A percentile compares a stretch with the other conserved stretches of the same genome.
phyloP scores from a whole-genome alignment of 2,888 invertebrate species.

The Bhutanitis thaidina region DNA sequence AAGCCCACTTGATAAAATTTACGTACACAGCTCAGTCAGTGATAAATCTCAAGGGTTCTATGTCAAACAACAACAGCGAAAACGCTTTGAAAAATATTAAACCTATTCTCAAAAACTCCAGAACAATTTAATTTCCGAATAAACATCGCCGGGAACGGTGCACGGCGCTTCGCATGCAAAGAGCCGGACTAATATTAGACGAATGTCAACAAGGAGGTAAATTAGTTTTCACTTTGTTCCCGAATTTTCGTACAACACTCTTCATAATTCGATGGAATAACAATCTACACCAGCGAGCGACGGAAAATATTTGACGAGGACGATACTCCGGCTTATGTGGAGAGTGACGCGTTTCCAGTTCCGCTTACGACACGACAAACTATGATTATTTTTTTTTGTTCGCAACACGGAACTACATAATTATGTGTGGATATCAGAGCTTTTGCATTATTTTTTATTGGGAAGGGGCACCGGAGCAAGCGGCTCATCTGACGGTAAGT shows the following conservation, averaged over 20 bases:
- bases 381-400: not conserved
- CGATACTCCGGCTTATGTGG: slow-evolving; percentile 29
- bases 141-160: slow-evolving; percentile 3
- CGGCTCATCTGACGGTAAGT: too few species aligned
- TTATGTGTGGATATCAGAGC: too few species aligned
- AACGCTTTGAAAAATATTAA: slow-evolving; percentile 5
- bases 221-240: slow-evolving; percentile 33
- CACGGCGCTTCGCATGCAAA: not conserved
- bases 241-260: slow-evolving; percentile 35
- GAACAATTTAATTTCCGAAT: slow-evolving; percentile 14
- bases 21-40: too few species aligned
- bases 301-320: slow-evolving; percentile 46
- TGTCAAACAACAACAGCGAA: not conserved
- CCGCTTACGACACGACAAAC: not conserved
- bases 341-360: slow-evolving; percentile 29
- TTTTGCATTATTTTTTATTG: too few species aligned
- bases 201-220: slow-evolving; percentile 23
- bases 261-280: slow-evolving; percentile 42
- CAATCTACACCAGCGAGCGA: slow-evolving; percentile 33
- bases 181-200: slow-evolving; percentile 17
- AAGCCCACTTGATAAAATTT: too few species aligned
- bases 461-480: too few species aligned
- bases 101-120: slow-evolving; percentile 2
- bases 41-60: too few species aligned
- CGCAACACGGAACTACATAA: too few species aligned